Base-by-base conservation (phyloP, 35 echinoderm and acorn worm genomes). In the Amphiura filiformis region DNA sequence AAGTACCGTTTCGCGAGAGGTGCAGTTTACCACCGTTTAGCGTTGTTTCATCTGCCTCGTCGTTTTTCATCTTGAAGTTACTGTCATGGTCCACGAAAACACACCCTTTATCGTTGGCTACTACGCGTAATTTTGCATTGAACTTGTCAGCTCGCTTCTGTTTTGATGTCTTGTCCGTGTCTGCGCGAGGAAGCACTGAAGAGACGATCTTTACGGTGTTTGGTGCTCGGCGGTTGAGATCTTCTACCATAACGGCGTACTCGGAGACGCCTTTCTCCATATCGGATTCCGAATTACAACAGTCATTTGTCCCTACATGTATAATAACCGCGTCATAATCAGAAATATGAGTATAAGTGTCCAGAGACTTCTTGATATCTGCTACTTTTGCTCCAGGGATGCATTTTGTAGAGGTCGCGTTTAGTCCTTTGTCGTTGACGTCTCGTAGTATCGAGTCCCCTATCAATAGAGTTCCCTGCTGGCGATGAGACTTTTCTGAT, bases 371-470 rank as follows among this genome's bases (percentile, higher is more conserved):
- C 11, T 41, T 56, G 1, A 83, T 41, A 83, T 83, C 26, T 49
- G 26, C 40, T 14, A 83, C 34, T 32, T 47, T 22, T 32, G 81
- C 86, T 32, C 76, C 76, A 23, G 38, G 39, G 32, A 88, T 38
- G 26, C 75, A 79, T 32, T 79, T 80, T 13, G 80, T 39, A 22
- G 32, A 42, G 3, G 77, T 78, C 9, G 15, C 56, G 31, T 44
- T 34, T 22, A 88, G 86, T 36, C 86, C 86, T 18, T 32, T 28
- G 31, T 79, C 86, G 35, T 44, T 88, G 7, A 88, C 34, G 77
- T 88, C 42, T 38, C 44, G 52, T 40, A 88, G 41, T 13, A 88
- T 49, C 0, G 86, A 88, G 44, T 88, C 86, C 20, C 86, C 86
- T 33, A 88, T 88, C 31, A 88, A 39, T 32, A 88, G 77, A 1